A percentile compares a stretch with the other conserved stretches of the same genome.
Conservation (phyloP, 2,888 invertebrate genomes). For the Noctua janthina region DNA sequence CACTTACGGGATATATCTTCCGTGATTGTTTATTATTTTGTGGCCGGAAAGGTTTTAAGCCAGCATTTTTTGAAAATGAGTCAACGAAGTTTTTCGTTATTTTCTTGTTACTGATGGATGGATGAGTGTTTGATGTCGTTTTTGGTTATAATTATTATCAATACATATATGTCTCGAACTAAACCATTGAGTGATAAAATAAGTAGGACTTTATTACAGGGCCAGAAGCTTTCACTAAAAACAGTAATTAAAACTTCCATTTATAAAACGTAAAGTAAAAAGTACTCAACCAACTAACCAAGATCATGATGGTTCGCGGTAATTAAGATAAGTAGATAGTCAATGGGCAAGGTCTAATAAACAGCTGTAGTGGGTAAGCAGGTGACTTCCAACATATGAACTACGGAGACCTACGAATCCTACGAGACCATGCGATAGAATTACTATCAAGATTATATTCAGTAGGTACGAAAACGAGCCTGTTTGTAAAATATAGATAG, state of each 20-base stretch:
- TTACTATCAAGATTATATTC: slow-evolving; percentile 50
- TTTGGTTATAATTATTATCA: not conserved
- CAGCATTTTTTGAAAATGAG: not conserved
- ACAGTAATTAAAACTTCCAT: slow-evolving; percentile 17
- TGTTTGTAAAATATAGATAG: slow-evolving; percentile 58
- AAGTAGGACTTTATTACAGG: not conserved
- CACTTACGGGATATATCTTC: too few species aligned
- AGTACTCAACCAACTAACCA: slow-evolving; percentile 22
- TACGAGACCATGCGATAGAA: slow-evolving; percentile 41
- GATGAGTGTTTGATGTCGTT: too few species aligned
- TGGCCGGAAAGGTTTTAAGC: not conserved
- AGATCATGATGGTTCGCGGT: slow-evolving; percentile 61
- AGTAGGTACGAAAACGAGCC: slow-evolving; percentile 36
- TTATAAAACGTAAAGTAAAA: slow-evolving; percentile 32
- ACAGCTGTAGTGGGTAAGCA: slow-evolving; percentile 75
- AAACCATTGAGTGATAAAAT: not conserved
- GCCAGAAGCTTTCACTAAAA: slow-evolving; percentile 2
- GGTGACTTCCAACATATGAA: slow-evolving; percentile 65
- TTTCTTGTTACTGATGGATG: not conserved
- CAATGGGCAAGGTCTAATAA: slow-evolving; percentile 63
- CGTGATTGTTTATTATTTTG: too few species aligned
- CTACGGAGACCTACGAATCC: slow-evolving; percentile 29
- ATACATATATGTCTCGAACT: not conserved
- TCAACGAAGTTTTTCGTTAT: not conserved
- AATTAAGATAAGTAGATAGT: slow-evolving; percentile 74